A percentile compares a stretch with the other conserved stretches of the same genome.
These are phyloP conservation scores for Drosophila infuscata DNA, from an alignment of 2,888 invertebrate species.

Conservation along the genomic window DNA sequence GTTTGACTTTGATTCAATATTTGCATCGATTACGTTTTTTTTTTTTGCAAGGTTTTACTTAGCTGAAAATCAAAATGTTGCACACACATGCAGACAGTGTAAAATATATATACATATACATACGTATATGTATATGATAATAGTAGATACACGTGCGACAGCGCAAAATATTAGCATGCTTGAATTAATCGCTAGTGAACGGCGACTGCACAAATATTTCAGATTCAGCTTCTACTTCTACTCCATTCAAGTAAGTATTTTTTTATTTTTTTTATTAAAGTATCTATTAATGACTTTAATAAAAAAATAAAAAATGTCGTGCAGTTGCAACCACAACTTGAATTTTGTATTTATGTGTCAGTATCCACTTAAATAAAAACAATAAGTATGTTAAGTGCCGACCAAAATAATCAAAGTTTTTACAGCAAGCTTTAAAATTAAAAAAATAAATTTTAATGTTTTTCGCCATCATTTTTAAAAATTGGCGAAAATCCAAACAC, in stretches of 20 bases:
- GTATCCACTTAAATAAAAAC: neutral
- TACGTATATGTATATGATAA: conserved; percentile 5
- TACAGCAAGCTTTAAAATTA: neutral
- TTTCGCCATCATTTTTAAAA: neutral
- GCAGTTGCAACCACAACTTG: neutral
- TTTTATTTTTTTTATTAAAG: conserved; percentile 5
- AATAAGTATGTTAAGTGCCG: neutral
- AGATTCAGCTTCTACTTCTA: neutral
- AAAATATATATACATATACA: neutral
- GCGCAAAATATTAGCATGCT: conserved; percentile 16
- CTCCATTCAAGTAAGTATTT: neutral
- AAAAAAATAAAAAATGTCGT: neutral
- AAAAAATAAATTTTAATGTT: neutral
- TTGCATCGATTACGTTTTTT: conserved; percentile 72
- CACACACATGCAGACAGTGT: conserved; percentile 5
- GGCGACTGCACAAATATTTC: conserved; percentile 25
- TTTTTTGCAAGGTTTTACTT: conserved; percentile 51
- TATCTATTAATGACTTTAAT: neutral
- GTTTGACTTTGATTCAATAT: conserved; percentile 80
- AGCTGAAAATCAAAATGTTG: conserved; percentile 42
- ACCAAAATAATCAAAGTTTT: neutral
- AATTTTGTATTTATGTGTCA: neutral
- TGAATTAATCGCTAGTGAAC: conserved; percentile 30
- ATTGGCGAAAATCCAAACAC: neutral
- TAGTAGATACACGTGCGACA: conserved; percentile 11